These are phyloP conservation scores for Protonemura montana DNA, from an alignment of 2,888 invertebrate species.

Conservation along the genomic window DNA sequence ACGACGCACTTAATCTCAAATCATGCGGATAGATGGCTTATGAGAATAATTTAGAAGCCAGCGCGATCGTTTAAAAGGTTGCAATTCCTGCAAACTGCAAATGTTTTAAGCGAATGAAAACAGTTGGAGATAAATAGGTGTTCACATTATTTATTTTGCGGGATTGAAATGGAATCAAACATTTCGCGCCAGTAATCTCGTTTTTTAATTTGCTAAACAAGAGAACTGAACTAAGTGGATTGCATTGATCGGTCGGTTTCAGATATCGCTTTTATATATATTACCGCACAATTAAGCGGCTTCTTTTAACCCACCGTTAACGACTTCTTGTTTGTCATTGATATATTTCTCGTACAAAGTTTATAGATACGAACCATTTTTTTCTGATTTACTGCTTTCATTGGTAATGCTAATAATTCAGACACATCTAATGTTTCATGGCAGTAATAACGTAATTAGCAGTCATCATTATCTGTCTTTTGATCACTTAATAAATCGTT, in stretches of 20 bases:
- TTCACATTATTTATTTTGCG: not conserved
- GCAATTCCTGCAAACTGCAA: not conserved
- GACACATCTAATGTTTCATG: not conserved
- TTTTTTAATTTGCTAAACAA: not conserved
- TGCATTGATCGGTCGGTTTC: not conserved
- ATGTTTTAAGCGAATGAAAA: not conserved
- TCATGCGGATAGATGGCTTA: constrained; percentile 9
- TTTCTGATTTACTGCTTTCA: not conserved
- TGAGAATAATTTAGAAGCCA: constrained; percentile 3
- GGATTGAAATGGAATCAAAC: not conserved
- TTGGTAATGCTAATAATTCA: not conserved
- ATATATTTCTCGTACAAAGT: not conserved
- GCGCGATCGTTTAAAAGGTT: not conserved
- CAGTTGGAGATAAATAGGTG: not conserved
- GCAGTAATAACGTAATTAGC: not conserved
- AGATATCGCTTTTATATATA: not conserved
- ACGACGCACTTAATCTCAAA: constrained; percentile 12
- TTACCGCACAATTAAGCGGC: not conserved
- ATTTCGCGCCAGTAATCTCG: not conserved
- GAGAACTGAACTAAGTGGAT: not conserved
- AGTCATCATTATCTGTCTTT: not conserved
- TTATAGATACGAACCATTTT: not conserved
- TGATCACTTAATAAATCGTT: not conserved
- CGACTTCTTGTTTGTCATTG: not conserved
- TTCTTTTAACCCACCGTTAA: not conserved